phyloP scores from a whole-genome alignment of 2,888 invertebrate species.

The Amiota communis region DNA sequence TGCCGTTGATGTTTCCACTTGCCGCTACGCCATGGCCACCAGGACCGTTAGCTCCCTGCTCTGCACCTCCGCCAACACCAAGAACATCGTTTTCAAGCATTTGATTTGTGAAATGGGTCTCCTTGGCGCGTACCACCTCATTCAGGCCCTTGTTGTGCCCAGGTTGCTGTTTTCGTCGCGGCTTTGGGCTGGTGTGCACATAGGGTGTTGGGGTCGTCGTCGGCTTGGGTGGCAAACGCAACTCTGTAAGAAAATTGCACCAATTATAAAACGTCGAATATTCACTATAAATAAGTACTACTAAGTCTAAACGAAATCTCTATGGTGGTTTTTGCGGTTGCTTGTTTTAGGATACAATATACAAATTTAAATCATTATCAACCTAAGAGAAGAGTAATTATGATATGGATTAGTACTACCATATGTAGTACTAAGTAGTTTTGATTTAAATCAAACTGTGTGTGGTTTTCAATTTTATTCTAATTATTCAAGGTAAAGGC shows the following conservation, averaged over 20 bases:
- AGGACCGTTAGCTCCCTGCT: constrained; percentile 35
- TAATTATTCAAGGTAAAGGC: no score
- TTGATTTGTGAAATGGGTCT: constrained; percentile 71
- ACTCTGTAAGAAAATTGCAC: constrained; percentile 70
- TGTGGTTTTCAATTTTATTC: no score
- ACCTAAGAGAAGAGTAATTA: no score
- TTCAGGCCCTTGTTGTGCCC: constrained; percentile 70
- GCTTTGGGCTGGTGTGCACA: constrained; percentile 67
- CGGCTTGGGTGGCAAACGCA: constrained; percentile 72
- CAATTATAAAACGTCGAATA: constrained; percentile 59
- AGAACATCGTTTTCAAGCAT: constrained; percentile 70
- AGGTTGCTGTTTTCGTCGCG: constrained; percentile 67
- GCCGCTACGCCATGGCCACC: constrained; percentile 44
- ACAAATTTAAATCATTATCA: no score
- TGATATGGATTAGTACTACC: no score
- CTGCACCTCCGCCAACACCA: constrained; percentile 48
- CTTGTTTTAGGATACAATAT: no score
- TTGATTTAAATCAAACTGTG: no score
- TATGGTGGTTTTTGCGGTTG: no score
- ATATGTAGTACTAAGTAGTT: no score
- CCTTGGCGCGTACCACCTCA: constrained; percentile 73
- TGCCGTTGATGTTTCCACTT: constrained; percentile 65
- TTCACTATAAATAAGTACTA: not conserved
- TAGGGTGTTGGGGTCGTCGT: constrained; percentile 71
- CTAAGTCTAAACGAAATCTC: no score